These are phyloP conservation scores for Trinorchestia longiramus DNA, from an alignment of 1,140 invertebrate species.

Conservation along the genomic window DNA sequence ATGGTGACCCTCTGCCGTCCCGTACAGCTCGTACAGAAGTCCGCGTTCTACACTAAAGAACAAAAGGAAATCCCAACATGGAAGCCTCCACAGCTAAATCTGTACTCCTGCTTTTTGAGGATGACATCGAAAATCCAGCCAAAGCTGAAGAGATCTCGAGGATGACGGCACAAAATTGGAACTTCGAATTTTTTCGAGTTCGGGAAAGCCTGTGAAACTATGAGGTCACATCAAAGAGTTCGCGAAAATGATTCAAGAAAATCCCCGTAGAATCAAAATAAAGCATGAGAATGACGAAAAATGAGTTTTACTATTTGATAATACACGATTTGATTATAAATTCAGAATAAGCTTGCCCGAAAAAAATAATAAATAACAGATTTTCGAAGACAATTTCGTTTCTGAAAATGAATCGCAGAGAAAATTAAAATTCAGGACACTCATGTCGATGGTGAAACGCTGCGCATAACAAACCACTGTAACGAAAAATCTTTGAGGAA, in stretches of 20 bases:
- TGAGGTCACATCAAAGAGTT: not conserved
- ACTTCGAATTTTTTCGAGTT: not conserved
- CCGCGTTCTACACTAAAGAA: not conserved
- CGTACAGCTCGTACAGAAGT: too few species aligned
- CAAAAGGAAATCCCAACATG: not conserved
- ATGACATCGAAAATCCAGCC: constrained; percentile 6
- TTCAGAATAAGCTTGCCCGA: not conserved
- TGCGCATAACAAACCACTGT: not conserved
- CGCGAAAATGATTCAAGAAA: not conserved
- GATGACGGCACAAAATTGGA: constrained; percentile 6
- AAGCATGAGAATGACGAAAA: not conserved
- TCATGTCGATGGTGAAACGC: not conserved
- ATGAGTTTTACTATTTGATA: not conserved
- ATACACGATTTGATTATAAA: not conserved
- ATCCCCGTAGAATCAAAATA: not conserved
- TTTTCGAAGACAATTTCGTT: not conserved
- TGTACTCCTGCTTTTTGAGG: not conserved
- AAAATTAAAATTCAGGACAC: not conserved
- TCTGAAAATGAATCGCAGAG: not conserved
- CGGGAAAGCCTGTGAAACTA: not conserved
- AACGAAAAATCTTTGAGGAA: not conserved
- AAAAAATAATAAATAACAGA: not conserved
- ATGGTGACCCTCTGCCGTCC: too few species aligned
- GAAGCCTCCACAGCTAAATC: not conserved
- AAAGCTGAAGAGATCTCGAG: not conserved